These are phyloP conservation scores for Rhinichthys klamathensis DNA, from an alignment of 2,113 vertebrate genomes.

Conservation along the genomic window DNA sequence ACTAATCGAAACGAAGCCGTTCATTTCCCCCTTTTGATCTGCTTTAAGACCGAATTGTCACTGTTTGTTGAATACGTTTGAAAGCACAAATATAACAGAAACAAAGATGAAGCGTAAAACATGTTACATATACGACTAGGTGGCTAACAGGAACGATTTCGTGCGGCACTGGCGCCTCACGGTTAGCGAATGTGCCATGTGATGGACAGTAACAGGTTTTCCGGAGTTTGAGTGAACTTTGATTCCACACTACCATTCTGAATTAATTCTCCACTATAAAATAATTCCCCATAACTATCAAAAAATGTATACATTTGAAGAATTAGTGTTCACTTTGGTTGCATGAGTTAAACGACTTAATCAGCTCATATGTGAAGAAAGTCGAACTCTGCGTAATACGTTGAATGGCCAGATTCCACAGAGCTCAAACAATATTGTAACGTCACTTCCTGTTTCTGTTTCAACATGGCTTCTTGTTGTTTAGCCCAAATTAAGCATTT, in stretches of 20 bases:
- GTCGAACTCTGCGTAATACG: background rate
- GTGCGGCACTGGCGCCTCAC: slow-evolving; percentile 1
- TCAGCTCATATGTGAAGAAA: background rate
- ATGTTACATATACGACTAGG: background rate
- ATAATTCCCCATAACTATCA: background rate
- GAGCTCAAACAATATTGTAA: background rate
- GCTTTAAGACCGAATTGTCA: background rate
- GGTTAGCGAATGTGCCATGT: background rate
- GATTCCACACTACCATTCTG: background rate
- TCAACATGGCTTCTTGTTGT: slow-evolving; percentile 66
- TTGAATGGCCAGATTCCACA: slow-evolving; percentile 51
- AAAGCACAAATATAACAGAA: background rate
- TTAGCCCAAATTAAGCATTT: slow-evolving; percentile 62
- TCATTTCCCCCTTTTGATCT: background rate
- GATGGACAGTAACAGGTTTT: background rate
- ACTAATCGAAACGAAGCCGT: background rate
- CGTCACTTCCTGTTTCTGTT: slow-evolving; percentile 76
- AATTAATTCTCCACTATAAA: too few relatives aligned
- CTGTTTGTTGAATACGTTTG: background rate
- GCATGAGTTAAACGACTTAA: background rate
- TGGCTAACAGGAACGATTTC: background rate
- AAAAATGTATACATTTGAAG: background rate
- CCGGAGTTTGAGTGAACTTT: background rate
- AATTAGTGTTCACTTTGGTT: background rate
- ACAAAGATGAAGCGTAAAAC: background rate